Percentiles rank a stretch among this genome's conserved stretches.
Conservation (phyloP, 2,113 vertebrate species). For the Noctilio leporinus region DNA sequence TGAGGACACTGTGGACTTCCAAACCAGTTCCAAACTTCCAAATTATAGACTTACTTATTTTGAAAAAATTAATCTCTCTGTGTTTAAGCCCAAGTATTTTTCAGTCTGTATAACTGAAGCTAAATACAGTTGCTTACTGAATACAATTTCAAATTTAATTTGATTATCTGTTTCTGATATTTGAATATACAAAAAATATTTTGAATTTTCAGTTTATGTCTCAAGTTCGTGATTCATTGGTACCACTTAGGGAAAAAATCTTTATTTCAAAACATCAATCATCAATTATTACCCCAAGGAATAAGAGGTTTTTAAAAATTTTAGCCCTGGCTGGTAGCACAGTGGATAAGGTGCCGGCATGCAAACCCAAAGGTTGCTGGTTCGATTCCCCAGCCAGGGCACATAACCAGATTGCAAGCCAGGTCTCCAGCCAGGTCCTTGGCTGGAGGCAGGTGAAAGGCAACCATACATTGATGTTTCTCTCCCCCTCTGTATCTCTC, state of each 20-base stretch:
- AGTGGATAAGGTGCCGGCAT: too few relatives aligned
- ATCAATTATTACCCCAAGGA: neutral
- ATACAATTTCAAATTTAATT: slow-evolving; percentile 28
- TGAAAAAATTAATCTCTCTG: neutral
- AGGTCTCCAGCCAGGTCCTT: too few relatives aligned
- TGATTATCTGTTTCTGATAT: neutral
- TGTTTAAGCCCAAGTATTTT: slow-evolving; percentile 2
- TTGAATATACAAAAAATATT: neutral
- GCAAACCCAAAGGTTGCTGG: too few relatives aligned
- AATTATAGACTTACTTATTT: slow-evolving; percentile 21
- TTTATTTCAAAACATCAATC: slow-evolving; percentile 32
- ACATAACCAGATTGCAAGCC: too few relatives aligned
- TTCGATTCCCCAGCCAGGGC: too few relatives aligned
- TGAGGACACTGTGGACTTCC: neutral
- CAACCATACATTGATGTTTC: too few relatives aligned
- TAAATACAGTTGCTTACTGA: neutral
- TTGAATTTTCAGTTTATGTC: neutral
- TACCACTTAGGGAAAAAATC: neutral
- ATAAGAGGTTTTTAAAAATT: neutral
- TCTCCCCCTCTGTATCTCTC: too few relatives aligned
- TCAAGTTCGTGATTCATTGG: slow-evolving; percentile 2
- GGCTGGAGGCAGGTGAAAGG: too few relatives aligned
- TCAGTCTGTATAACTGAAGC: neutral
- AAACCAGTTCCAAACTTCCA: neutral
- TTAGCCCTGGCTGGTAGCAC: too few relatives aligned